Base-by-base conservation (phyloP, 2,888 invertebrate genomes). In the Aspidiotus rigidus region DNA sequence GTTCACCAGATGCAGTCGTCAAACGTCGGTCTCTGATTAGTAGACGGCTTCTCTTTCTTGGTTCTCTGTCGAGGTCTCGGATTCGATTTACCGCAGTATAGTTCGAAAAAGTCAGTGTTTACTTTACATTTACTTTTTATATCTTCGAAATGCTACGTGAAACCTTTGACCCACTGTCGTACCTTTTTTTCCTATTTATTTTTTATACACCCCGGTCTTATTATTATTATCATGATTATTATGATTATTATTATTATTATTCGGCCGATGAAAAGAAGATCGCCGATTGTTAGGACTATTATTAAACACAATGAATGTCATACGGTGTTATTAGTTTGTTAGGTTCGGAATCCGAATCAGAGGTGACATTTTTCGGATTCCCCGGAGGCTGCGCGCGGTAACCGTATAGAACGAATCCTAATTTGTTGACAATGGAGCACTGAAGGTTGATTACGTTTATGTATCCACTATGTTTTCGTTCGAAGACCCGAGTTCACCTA, bases 91-190 rank as follows among this genome's bases (percentile, higher is more conserved):
- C 16, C 16, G 57, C 13, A 15, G 15, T 53, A 28, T 28, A 11
- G 16, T 42, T 44, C 15, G 42, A 62, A 41, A 44, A 63, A 63
- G 63, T 63, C 63, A 63, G 16, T 63, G 53, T 63, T 63, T 63
- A 63, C 28, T 53, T 63, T 63, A 63, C 63, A 53, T 63, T 63
- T 59, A 16, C 13, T 10, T 59, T 59, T 59, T 39, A 59, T 59
- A 59, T 39, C 3, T 59, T 28, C 13, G 10, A 59, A 28, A 59
- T 17, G 10, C 39, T 10, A 17, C 39, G 9, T 59, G 28, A 17
- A 28, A 17, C 39, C 39, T 59, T 39, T 59, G 59, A 13, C 59
- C 59, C 28, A 39, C 39, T 59, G 13, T 59, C 49, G 10, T 17
- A 59, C 59, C 59, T 59, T 59, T 59, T 59, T 55, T 55, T 55